Evolutionary conservation across 2,113 vertebrate genomes (phyloP).

Genomic region (Leucoraja erinaceus): DNA sequence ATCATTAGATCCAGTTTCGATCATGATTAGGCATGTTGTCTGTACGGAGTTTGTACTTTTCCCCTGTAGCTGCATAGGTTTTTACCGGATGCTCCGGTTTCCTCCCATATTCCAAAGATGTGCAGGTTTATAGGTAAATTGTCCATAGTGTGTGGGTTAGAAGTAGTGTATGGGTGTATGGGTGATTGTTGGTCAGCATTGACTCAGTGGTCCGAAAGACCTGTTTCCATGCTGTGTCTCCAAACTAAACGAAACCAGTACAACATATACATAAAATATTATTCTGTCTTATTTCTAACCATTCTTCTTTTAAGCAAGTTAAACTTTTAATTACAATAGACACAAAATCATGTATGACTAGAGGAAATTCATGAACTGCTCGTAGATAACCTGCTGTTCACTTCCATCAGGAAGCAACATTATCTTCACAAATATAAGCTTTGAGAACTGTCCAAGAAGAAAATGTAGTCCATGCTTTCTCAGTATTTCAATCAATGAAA

Average conservation of each 20-base stretch:
- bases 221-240: no score
- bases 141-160: no score
- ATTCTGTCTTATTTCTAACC: background rate
- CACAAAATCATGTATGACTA: background rate
- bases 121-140: no score
- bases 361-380: background rate
- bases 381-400: background rate
- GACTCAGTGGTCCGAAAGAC: no score
- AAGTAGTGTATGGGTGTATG: no score
- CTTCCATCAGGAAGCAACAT: background rate
- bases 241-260: background rate
- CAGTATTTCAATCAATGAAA: background rate
- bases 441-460: background rate
- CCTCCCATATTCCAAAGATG: no score
- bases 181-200: no score
- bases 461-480: background rate
- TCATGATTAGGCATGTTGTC: no score
- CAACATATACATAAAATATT: background rate
- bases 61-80: no score
- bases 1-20: no score
- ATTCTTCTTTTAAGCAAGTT: background rate
- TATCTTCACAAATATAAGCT: background rate
- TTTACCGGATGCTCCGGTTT: no score
- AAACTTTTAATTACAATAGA: background rate
- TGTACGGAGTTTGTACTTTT: no score